A percentile compares a stretch with the other conserved stretches of the same genome.
These are phyloP conservation scores for Apis laboriosa DNA, from an alignment of 1,140 invertebrate species.

Conservation along the genomic window DNA sequence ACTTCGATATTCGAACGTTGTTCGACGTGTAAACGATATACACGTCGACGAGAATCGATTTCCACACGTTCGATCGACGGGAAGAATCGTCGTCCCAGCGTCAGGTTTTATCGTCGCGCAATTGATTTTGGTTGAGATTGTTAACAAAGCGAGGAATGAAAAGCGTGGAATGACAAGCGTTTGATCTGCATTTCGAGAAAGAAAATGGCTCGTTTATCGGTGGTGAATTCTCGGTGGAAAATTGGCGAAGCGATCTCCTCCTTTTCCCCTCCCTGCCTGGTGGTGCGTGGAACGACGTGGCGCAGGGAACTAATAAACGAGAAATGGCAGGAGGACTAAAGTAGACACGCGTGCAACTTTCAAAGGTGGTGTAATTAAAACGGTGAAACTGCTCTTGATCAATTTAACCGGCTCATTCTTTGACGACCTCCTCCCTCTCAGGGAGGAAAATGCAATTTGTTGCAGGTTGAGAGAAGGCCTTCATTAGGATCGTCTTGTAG, in stretches of 20 bases:
- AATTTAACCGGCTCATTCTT: conserved; percentile 28
- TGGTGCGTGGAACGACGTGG: neutral
- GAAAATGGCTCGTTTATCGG: conserved; percentile 19
- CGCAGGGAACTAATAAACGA: conserved; percentile 28
- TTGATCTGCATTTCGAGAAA: neutral
- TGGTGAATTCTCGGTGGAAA: neutral
- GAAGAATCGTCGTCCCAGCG: neutral
- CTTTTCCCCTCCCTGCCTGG: neutral
- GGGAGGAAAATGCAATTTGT: conserved; percentile 14
- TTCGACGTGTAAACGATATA: conserved; percentile 4
- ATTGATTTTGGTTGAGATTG: neutral
- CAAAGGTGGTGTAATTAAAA: conserved; percentile 35
- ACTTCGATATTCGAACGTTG: conserved; percentile 12
- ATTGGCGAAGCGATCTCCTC: neutral
- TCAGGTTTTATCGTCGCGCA: neutral
- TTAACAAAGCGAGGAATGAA: neutral
- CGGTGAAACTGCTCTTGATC: conserved; percentile 38
- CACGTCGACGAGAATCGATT: conserved; percentile 23
- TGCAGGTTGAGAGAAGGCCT: neutral
- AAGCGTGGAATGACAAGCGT: neutral
- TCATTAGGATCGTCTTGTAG: conserved; percentile 1
- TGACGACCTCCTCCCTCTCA: neutral
- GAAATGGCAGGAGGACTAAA: conserved; percentile 9
- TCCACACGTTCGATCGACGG: neutral
- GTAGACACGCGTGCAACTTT: conserved; percentile 23